Percentiles rank a stretch among this genome's conserved stretches.
These are phyloP conservation scores for Pantala flavescens DNA, from an alignment of 1,140 invertebrate genomes.

Conservation along the genomic window DNA sequence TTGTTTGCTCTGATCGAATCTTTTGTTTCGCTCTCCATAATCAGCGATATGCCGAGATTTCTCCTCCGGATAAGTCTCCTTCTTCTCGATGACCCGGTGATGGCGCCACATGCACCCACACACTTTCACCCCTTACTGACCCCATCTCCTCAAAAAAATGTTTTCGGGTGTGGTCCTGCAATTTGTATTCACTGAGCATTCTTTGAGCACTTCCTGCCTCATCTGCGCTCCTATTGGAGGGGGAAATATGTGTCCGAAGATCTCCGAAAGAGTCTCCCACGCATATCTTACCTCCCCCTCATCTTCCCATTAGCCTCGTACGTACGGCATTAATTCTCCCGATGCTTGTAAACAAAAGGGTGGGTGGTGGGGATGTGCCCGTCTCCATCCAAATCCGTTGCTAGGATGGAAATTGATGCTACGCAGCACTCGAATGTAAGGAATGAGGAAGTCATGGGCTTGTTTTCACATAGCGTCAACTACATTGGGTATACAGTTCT, in stretches of 20 bases:
- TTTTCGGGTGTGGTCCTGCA: background rate
- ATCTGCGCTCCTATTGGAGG: background rate
- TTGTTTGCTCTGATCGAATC: too few relatives aligned
- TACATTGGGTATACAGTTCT: too few relatives aligned
- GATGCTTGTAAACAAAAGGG: background rate
- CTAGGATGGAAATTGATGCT: background rate
- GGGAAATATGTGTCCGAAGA: background rate
- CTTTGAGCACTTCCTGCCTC: background rate
- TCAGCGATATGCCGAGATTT: too few relatives aligned
- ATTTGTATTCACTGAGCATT: background rate
- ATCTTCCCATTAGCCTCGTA: too few relatives aligned
- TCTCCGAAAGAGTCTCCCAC: background rate
- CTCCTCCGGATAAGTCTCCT: too few relatives aligned
- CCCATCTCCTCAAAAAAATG: background rate
- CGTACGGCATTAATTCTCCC: too few relatives aligned
- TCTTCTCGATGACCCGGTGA: too few relatives aligned
- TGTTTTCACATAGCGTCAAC: too few relatives aligned
- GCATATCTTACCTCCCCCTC: too few relatives aligned
- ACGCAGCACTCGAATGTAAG: too few relatives aligned
- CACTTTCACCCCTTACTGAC: background rate
- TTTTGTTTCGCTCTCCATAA: too few relatives aligned
- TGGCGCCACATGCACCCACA: background rate
- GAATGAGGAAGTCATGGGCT: too few relatives aligned
- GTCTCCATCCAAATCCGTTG: background rate
- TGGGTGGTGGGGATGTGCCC: background rate